phyloP scores from a whole-genome alignment of 2,888 invertebrate genomes.

The Anthophora plumipes region DNA sequence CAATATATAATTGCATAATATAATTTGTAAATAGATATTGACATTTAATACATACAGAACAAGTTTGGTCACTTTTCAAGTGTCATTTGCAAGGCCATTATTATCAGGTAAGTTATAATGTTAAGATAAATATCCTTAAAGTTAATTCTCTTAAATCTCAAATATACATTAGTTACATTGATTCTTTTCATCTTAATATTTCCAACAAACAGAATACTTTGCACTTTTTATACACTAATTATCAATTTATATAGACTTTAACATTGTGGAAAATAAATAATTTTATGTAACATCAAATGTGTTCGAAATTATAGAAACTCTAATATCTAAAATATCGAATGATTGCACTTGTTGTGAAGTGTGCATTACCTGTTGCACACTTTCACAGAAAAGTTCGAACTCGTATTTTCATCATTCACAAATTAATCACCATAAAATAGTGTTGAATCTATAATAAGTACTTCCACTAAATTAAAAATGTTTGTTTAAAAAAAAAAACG shows the following conservation, averaged over 20 bases:
- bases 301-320: conserved; percentile 1
- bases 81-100: conserved; percentile 56
- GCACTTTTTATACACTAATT: neutral
- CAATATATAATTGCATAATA: conserved; percentile 26
- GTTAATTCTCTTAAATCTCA: conserved; percentile 16
- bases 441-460: neutral
- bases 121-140: conserved; percentile 11
- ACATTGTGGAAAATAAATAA: conserved; percentile 4
- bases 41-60: conserved; percentile 28
- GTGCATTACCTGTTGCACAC: neutral
- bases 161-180: conserved; percentile 27
- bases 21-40: conserved; percentile 45
- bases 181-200: conserved; percentile 2
- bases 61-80: conserved; percentile 47
- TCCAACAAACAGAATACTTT: conserved; percentile 23
- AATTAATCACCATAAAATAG: neutral
- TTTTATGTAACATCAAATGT: conserved; percentile 12
- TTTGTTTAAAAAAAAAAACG: neutral
- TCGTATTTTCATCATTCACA: neutral
- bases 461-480: neutral
- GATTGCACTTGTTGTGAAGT: too few relatives aligned
- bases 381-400: neutral
- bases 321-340: neutral
- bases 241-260: conserved; percentile 6
- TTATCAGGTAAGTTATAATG: conserved; percentile 51